Evolutionary conservation across 2,113 vertebrate species (phyloP), one percentile per base, ranked within the genome.

Genomic region (Cyphomyrus plagiostoma): DNA sequence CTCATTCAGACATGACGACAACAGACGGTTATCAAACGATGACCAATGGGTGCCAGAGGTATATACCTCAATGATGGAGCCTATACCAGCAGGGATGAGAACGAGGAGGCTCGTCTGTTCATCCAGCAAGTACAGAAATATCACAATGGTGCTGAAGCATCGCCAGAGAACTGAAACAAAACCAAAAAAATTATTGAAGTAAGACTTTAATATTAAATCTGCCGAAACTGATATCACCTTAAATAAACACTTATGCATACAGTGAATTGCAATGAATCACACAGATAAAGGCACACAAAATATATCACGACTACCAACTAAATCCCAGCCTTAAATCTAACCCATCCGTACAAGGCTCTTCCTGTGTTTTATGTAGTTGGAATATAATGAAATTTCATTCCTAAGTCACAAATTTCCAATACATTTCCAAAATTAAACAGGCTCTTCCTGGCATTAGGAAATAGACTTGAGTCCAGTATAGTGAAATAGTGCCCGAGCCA

Each of bases 101-200:
- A 99, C 98, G 49, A 99, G 95, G 84, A 99, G 94, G 93, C 98
- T 99, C 19, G 98, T 99, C 93, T 98, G 98, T 93, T 99, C 97
- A 87, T 99, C 98, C 93, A 99, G 93, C 93, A 99, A 95, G 93
- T 99, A 99, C 62, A 99, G 97, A 94, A 99, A 99, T 91, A 99
- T 97, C 90, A 99, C 97, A 4, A 99, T 97, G 3, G 98, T 99
- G 93, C 98, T 99, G 92, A 99, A 99, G 92, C 98, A 99, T 84
- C 98, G 94, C 98, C 98, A 99, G 88, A 99, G 96, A 90, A 99
- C 98, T 96, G 88, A 90, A 90, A 70, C 89, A 56, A 45, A 91
- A 62, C 5, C 9, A 2, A 0, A 45, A 83, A 1, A 0, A 45
- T 42, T 0, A 46, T 87, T 39, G 62, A 58, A 56, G 62, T 23